Evolutionary conservation across 2,797 vertebrate genomes (phyloP).

Genomic region (Pipistrellus pipistrellus): DNA sequence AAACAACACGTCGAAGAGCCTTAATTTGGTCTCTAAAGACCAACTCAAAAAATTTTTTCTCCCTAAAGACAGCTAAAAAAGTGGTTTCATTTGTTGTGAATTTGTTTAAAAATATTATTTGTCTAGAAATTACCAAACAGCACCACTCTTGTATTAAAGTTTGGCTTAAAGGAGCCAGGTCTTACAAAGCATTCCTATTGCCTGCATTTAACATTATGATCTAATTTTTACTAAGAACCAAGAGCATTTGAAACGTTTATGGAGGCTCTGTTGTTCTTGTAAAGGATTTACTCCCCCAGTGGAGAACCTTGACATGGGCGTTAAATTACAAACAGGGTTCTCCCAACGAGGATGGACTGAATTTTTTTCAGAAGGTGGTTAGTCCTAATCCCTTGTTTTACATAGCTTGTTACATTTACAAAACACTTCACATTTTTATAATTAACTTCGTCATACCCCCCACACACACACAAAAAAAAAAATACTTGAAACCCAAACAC

Average conservation of each 20-base stretch:
- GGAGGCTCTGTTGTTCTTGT: conserved; percentile 32
- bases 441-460: neutral
- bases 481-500: conserved; percentile 20
- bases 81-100: neutral
- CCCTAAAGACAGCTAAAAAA: conserved; percentile 43
- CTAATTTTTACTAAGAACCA: conserved; percentile 57
- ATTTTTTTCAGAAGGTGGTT: conserved; percentile 23
- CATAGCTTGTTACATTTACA: conserved; percentile 33
- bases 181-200: conserved; percentile 29
- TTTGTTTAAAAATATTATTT: conserved; percentile 21
- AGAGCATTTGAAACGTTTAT: neutral
- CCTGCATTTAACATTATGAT: conserved; percentile 43
- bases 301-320: neutral
- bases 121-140: neutral
- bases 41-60: neutral
- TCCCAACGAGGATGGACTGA: neutral
- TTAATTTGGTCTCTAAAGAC: conserved; percentile 51
- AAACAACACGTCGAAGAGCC: neutral
- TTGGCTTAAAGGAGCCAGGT: conserved; percentile 9
- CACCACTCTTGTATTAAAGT: conserved; percentile 21
- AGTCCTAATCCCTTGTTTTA: conserved; percentile 30
- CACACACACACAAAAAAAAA: neutral
- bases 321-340: conserved; percentile 20
- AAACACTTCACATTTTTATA: neutral
- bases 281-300: conserved; percentile 50